Base-by-base conservation (phyloP, 35 echinoderm and acorn worm genomes). In the Apostichopus parvimensis region DNA sequence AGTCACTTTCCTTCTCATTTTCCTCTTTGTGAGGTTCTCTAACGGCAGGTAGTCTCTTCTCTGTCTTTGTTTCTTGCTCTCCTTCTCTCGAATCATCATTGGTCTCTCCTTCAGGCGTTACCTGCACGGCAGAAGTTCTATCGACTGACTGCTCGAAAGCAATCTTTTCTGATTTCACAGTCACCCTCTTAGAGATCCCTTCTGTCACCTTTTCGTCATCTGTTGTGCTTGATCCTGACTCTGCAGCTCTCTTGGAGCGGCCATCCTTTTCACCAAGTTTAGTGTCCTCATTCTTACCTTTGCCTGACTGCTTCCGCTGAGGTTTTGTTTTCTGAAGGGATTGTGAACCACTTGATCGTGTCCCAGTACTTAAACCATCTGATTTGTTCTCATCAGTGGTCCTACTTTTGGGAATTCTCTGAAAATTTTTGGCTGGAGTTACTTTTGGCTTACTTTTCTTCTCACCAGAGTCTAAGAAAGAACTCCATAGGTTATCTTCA, bases 401-500 rank as follows among this genome's bases (percentile, higher is more conserved):
- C 76, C 76, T 71, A 68, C 24, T 90, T 82, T 60, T 61, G 70
- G 57, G 28, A 68, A 62, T 54, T 84, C 91, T 92, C 8, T 26
- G 28, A 12, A 56, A 23, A 57, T 15, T 64, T 71, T 89, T 95
- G 66, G 58, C 77, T 10, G 76, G 86, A 76, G 86, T 6, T 83
- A 64, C 71, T 60, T 89, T 90, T 1, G 92, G 28, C 87, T 95
- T 91, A 89, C 56, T 56, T 73, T 84, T 94, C 81, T 89, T 91
- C 9, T 77, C 71, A 60, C 88, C 65, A 4, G 58, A 58, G 14
- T 92, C 87, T 56, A 96, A 78, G 22, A 96, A 96, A 15, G 93
- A 83, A 90, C 90, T 94, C 93, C 94, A 96, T 54, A 96, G 94
- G 61, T 64, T 96, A 54, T 96, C 95, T 56, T 94, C 95, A 78